A percentile compares a stretch with the other conserved stretches of the same genome.
Evolutionary conservation across 2,888 invertebrate genomes (phyloP).

Genomic region (Tiphia femorata): DNA sequence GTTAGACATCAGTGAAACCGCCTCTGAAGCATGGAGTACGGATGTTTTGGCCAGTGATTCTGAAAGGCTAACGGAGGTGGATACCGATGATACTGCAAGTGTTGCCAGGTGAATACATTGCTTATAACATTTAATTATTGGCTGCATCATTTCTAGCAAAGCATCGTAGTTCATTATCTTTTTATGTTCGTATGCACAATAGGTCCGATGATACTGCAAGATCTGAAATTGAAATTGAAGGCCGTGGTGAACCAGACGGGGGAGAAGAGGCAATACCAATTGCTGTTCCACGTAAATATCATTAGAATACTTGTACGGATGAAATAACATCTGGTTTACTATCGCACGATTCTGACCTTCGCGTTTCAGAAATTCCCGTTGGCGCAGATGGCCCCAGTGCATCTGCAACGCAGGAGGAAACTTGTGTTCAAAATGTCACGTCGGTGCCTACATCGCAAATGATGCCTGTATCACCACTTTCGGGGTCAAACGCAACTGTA

Average conservation of each 20-base stretch:
- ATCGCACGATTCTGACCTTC: constrained; percentile 7
- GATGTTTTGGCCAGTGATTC: constrained; percentile 95
- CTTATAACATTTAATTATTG: no score
- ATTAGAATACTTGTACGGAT: neutral
- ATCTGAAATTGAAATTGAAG: constrained; percentile 71
- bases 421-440: constrained; percentile 45
- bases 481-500: constrained; percentile 64
- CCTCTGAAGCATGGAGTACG: constrained; percentile 98
- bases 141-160: no score
- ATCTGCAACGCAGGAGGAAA: constrained; percentile 60
- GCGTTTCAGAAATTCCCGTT: constrained; percentile 54
- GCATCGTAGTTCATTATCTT: no score
- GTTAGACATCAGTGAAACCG: constrained; percentile 89
- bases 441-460: constrained; percentile 60
- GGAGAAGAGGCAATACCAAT: neutral
- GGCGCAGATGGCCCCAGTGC: no score
- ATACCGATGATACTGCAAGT: constrained; percentile 77
- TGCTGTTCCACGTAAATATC: neutral
- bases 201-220: constrained; percentile 83
- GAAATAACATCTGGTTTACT: neutral
- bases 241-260: constrained; percentile 68
- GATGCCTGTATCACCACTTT: constrained; percentile 52
- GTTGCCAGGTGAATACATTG: constrained; percentile 75
- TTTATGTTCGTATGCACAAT: neutral
- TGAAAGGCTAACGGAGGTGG: constrained; percentile 89